Percentiles rank a stretch among this genome's conserved stretches.
phyloP scores from a whole-genome alignment of 2,797 vertebrate genomes.

The Gallinago stenura region DNA sequence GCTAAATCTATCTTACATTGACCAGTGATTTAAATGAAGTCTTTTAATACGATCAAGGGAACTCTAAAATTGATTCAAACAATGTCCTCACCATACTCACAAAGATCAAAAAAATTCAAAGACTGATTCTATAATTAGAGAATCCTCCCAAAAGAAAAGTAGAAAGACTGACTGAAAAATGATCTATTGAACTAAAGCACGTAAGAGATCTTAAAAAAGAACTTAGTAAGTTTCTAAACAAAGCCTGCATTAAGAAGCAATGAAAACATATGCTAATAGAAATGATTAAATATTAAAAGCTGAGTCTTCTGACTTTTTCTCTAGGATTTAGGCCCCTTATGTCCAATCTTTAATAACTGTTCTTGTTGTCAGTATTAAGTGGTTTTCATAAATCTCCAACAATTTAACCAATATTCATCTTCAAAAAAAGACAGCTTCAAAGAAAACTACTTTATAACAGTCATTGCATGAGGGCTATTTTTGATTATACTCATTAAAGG shows the following conservation, averaged over 20 bases:
- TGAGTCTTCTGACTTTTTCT: conserved; percentile 1
- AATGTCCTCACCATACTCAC: neutral
- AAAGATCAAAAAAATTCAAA: conserved; percentile 43
- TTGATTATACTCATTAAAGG: neutral
- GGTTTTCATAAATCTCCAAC: neutral
- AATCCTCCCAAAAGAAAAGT: neutral
- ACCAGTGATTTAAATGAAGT: conserved; percentile 36
- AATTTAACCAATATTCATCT: neutral
- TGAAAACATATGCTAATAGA: conserved; percentile 38
- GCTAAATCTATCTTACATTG: conserved; percentile 23
- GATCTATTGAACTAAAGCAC: neutral
- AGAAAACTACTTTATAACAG: neutral
- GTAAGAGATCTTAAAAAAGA: conserved; percentile 20
- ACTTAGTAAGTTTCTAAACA: conserved; percentile 36
- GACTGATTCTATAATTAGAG: conserved; percentile 40
- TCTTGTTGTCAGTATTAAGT: neutral
- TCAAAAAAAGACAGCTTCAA: neutral
- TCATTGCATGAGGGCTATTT: neutral
- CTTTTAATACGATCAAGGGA: conserved; percentile 39
- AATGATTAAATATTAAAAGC: conserved; percentile 43
- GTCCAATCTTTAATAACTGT: neutral
- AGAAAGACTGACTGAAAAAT: conserved; percentile 5
- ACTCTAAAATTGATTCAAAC: conserved; percentile 36
- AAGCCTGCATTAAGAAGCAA: conserved; percentile 14
- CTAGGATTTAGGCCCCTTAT: neutral